Base-by-base conservation (phyloP, 2,888 invertebrate genomes). In the Cheilosia soror region DNA sequence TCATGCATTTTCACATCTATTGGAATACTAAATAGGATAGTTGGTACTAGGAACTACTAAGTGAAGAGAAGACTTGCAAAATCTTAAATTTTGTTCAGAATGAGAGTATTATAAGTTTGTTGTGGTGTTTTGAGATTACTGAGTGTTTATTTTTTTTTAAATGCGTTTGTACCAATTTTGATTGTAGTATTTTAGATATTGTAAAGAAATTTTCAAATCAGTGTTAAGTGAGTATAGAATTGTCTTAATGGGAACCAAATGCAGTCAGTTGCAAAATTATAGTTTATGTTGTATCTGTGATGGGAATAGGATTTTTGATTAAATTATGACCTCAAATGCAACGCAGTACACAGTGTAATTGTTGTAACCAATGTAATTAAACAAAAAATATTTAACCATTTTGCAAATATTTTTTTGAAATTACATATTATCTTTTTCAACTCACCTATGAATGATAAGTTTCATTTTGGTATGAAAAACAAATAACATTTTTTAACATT, bases 1-100 rank as follows among this genome's bases (percentile, higher is more conserved):
- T 78, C 82, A 83, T 83, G 82, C 82, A 78, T 47, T 66, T 3
- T 75, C 47, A 49, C 40, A 20, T 58, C 29, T 76, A 58, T 15
- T 49, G 20, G 40, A 40, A 15, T 29, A 11, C 5, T 11, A 51
- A 42, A 27, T 27, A n/a, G 42, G 63, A 55, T 13, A 29, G 13
- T 33, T 33, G 33, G 15, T 25, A 31, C 57, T 57, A 65, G 49
- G 33, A 37, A 49, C 40, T 75, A 58, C 15, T 25, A 49, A 11
- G 63, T 42, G 11, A 49, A 29, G 60, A 9, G 7, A 15, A 20
- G 7, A 7, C 11, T 27, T 51, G 11, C 11, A 9, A 13, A 11
- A 13, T 51, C 13, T 25, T 27, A 29, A 27, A 11, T 27, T 13
- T 15, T 1, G 13, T 4, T 2, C 4, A 42, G 4, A 42, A n/a